Percentiles rank a stretch among this genome's conserved stretches.
phyloP scores from a whole-genome alignment of 2,113 vertebrate species.

The Condylura cristata region DNA sequence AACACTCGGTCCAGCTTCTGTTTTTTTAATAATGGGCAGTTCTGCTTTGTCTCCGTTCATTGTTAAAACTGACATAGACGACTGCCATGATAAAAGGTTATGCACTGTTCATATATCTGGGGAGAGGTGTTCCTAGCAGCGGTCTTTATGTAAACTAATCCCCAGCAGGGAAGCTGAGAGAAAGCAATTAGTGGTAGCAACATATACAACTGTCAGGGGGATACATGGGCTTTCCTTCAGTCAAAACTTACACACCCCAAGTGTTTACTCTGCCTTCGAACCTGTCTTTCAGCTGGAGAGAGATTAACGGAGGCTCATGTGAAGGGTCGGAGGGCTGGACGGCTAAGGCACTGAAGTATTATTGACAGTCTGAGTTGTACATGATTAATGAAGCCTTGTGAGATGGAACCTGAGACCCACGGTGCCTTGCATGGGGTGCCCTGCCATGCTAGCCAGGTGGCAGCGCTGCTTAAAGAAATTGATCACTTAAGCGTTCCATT shows the following conservation, averaged over 20 bases:
- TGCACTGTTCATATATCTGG: conserved; percentile 61
- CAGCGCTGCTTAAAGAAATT: conserved; percentile 46
- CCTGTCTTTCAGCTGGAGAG: conserved; percentile 77
- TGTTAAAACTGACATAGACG: conserved; percentile 73
- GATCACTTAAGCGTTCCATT: conserved; percentile 64
- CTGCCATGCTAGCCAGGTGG: conserved; percentile 41
- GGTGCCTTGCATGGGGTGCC: not conserved
- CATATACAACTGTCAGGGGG: conserved; percentile 57
- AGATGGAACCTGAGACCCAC: conserved; percentile 43
- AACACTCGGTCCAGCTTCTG: conserved; percentile 73
- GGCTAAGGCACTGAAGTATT: conserved; percentile 64
- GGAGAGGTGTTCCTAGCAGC: conserved; percentile 73
- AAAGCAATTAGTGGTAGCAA: conserved; percentile 82
- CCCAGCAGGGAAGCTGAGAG: conserved; percentile 60
- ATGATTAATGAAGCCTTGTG: conserved; percentile 70
- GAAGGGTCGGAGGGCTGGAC: conserved; percentile 77
- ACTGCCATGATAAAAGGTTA: conserved; percentile 80
- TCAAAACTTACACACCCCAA: conserved; percentile 53
- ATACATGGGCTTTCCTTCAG: conserved; percentile 71
- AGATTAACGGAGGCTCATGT: conserved; percentile 81
- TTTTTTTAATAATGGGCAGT: conserved; percentile 17
- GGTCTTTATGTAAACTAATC: conserved; percentile 82
- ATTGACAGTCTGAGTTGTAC: conserved; percentile 66
- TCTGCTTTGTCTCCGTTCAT: conserved; percentile 57
- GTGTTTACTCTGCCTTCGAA: conserved; percentile 74